A percentile compares a stretch with the other conserved stretches of the same genome.
phyloP scores from a whole-genome alignment of 2,113 vertebrate species.

The Pithys albifrons region DNA sequence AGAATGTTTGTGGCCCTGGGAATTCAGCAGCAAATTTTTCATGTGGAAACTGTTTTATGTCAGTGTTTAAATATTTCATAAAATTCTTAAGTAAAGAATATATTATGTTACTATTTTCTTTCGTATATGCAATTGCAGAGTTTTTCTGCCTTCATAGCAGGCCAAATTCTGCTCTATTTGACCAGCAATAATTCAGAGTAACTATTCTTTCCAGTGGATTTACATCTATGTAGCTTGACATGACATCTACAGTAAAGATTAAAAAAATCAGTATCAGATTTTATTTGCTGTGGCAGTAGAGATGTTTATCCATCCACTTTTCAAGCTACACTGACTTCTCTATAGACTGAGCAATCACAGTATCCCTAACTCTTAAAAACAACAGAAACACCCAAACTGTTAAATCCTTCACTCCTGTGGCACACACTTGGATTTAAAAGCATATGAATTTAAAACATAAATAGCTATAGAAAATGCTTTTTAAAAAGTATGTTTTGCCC shows the following conservation, averaged over 20 bases:
- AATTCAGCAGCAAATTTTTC: not conserved
- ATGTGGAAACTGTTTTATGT: not conserved
- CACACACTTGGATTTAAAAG: not conserved
- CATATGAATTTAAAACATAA: not conserved
- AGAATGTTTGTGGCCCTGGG: not conserved
- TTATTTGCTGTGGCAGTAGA: constrained; percentile 12
- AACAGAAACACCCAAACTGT: not conserved
- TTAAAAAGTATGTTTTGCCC: not conserved
- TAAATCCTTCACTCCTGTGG: not conserved
- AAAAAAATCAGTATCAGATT: constrained; percentile 28
- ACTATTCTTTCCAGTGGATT: constrained; percentile 10
- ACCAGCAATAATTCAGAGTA: not conserved
- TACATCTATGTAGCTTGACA: not conserved
- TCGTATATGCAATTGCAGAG: not conserved
- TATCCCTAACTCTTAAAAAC: not conserved
- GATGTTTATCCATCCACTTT: constrained; percentile 3
- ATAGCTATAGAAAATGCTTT: not conserved
- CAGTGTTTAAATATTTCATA: not conserved
- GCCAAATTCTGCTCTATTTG: constrained; percentile 19
- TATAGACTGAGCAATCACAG: not conserved
- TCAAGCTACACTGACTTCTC: not conserved
- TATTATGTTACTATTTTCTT: constrained; percentile 2
- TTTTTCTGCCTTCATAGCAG: not conserved
- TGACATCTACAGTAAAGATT: not conserved
- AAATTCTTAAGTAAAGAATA: not conserved